These are phyloP conservation scores for Pangasius sanitwongsei DNA, from an alignment of 2,797 vertebrate genomes.

Conservation along the genomic window DNA sequence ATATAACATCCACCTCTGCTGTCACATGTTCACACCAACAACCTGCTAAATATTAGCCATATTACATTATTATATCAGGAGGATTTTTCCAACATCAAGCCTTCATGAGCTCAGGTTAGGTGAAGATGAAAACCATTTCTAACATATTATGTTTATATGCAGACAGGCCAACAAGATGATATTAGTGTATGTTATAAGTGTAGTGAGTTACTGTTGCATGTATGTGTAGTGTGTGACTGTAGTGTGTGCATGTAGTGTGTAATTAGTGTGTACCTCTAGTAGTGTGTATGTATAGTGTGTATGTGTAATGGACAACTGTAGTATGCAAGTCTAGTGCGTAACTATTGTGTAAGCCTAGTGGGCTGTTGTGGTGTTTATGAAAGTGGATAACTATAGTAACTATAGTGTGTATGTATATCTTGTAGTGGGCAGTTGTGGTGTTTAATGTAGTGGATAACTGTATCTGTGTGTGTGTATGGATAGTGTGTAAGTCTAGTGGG, in stretches of 20 bases:
- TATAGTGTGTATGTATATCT: neutral
- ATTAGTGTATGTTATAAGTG: neutral
- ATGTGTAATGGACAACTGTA: neutral
- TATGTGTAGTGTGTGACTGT: neutral
- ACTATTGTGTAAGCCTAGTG: neutral
- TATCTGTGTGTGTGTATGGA: neutral
- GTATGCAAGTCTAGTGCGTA: neutral
- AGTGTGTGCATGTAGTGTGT: neutral
- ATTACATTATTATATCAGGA: constrained; percentile 31
- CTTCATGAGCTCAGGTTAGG: neutral
- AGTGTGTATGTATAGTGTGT: neutral
- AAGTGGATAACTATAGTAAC: neutral
- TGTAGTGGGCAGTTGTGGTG: neutral
- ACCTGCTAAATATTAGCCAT: constrained; percentile 39
- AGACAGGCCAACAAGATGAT: neutral
- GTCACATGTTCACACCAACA: constrained; percentile 50
- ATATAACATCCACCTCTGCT: constrained; percentile 65
- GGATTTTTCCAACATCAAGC: constrained; percentile 3
- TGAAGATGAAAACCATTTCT: neutral
- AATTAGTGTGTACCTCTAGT: neutral
- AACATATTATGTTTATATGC: neutral
- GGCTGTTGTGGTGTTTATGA: neutral
- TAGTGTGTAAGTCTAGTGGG: neutral
- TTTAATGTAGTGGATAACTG: neutral
- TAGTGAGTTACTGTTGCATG: neutral